These are phyloP conservation scores for Philypnodon macrostomus DNA, from an alignment of 2,797 vertebrate genomes.

Conservation along the genomic window DNA sequence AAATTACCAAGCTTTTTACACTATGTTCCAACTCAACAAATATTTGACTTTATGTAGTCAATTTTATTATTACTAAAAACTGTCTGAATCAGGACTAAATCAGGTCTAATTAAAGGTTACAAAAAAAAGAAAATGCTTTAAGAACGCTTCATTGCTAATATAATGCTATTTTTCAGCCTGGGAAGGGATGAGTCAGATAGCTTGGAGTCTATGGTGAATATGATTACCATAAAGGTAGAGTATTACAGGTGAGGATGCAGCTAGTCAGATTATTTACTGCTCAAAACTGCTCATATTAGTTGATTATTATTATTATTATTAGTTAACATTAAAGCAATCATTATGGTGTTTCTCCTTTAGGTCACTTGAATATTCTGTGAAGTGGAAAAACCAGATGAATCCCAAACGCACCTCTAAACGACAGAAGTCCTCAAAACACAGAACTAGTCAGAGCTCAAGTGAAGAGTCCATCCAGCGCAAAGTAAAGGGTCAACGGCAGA, in stretches of 20 bases:
- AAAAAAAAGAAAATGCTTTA: too few relatives aligned
- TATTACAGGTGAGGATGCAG: conserved; percentile 34
- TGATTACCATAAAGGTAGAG: conserved; percentile 18
- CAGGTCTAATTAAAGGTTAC: too few relatives aligned
- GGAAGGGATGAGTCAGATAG: conserved; percentile 10
- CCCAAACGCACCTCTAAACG: conserved; percentile 11
- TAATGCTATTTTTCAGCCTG: conserved; percentile 14
- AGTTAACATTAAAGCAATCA: too few relatives aligned
- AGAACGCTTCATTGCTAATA: too few relatives aligned
- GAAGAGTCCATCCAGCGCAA: conserved; percentile 4
- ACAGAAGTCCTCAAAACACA: conserved; percentile 13
- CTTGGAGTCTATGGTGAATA: conserved; percentile 5
- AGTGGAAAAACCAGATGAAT: conserved; percentile 40
- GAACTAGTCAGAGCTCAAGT: conserved; percentile 7
- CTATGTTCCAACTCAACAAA: too few relatives aligned
- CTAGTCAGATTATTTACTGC: background rate
- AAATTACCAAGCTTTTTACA: too few relatives aligned
- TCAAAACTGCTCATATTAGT: background rate
- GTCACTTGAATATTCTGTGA: conserved; percentile 38
- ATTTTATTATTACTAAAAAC: too few relatives aligned
- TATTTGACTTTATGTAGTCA: too few relatives aligned
- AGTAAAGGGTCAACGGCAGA: background rate
- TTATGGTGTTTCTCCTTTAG: conserved; percentile 45
- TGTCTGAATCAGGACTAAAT: too few relatives aligned
- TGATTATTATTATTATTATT: too few relatives aligned